phyloP scores from a whole-genome alignment of 2,888 invertebrate genomes.

The Chrysolina americana region DNA sequence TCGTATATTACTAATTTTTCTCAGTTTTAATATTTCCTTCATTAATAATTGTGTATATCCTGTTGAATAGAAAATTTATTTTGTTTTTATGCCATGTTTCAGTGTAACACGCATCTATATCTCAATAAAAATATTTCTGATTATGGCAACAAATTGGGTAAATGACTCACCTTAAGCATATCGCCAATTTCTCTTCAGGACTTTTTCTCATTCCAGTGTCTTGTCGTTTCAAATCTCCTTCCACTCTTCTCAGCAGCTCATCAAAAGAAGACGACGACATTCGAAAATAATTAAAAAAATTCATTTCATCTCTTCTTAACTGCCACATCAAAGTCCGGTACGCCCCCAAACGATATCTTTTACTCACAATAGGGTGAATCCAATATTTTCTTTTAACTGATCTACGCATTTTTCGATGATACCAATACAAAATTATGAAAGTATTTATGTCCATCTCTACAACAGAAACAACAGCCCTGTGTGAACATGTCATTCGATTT shows the following conservation, averaged over 20 bases:
- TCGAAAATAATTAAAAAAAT: slow-evolving; percentile 35
- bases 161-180: slow-evolving; percentile 15
- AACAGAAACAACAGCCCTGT: no score
- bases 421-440: no score
- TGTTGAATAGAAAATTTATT: no score
- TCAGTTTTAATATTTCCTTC: no score
- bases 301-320: slow-evolving; percentile 26
- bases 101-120: no score
- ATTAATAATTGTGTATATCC: no score
- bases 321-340: slow-evolving; percentile 16
- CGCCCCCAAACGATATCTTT: slow-evolving; percentile 28
- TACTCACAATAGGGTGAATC: slow-evolving; percentile 30
- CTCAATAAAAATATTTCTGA: not conserved
- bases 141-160: not conserved
- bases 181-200: slow-evolving; percentile 16
- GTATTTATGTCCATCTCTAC: no score
- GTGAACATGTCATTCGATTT: no score
- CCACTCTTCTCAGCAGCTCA: slow-evolving; percentile 29
- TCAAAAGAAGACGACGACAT: slow-evolving; percentile 38
- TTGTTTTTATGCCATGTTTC: no score
- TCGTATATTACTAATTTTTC: no score
- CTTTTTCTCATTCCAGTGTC: slow-evolving; percentile 29
- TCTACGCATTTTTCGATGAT: no score
- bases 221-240: slow-evolving; percentile 29
- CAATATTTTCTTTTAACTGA: slow-evolving; percentile 21